Evolutionary conservation across 1,140 invertebrate genomes (phyloP).

Genomic region (Ooceraea biroi): DNA sequence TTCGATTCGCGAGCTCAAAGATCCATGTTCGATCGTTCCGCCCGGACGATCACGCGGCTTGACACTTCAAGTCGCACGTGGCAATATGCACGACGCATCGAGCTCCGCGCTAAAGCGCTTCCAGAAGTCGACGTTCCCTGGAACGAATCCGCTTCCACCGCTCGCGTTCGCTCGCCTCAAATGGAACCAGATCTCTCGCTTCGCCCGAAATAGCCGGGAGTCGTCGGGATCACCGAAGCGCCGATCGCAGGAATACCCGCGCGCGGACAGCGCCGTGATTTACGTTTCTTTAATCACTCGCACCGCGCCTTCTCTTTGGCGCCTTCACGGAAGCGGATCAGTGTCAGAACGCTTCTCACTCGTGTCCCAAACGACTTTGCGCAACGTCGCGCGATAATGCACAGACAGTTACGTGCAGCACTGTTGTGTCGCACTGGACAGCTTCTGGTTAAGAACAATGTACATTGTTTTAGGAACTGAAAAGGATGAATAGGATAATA

Average conservation of each 20-base stretch:
- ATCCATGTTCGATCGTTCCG: too few relatives aligned
- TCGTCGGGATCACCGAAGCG: neutral
- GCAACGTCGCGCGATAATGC: too few relatives aligned
- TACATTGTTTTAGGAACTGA: too few relatives aligned
- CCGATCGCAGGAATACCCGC: conserved; percentile 20
- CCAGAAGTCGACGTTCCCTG: neutral
- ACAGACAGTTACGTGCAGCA: too few relatives aligned
- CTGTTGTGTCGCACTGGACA: too few relatives aligned
- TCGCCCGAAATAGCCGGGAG: conserved; percentile 30
- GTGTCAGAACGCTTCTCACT: too few relatives aligned
- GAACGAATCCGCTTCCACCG: conserved; percentile 3
- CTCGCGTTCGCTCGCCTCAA: conserved; percentile 3
- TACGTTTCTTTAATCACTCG: conserved; percentile 62
- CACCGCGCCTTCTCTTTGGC: conserved; percentile 3
- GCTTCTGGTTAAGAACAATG: too few relatives aligned
- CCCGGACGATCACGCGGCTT: too few relatives aligned
- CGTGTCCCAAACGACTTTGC: too few relatives aligned
- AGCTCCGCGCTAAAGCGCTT: neutral
- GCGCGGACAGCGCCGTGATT: conserved; percentile 53
- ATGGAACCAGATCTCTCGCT: conserved; percentile 47
- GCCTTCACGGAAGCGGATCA: conserved; percentile 33
- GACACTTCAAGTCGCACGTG: too few relatives aligned
- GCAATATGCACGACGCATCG: neutral
- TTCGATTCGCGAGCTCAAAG: too few relatives aligned
- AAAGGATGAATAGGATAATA: too few relatives aligned